Conservation (phyloP, 2,888 invertebrate species). For the Synergus itoensis region DNA sequence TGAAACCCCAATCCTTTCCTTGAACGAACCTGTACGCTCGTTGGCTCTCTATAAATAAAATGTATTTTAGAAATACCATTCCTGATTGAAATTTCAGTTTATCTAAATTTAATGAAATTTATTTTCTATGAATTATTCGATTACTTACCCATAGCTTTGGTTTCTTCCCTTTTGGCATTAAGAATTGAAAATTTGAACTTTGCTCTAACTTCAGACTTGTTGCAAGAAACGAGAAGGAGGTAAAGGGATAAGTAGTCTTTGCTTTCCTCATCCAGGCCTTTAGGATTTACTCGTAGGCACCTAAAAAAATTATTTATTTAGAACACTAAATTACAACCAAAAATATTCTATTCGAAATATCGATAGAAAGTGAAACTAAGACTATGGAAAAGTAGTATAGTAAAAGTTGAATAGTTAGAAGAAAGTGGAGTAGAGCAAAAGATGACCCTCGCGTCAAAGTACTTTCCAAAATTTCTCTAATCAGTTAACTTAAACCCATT, state of each 20-base stretch:
- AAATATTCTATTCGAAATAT: background rate
- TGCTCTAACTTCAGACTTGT: constrained; percentile 99
- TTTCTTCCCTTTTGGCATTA: constrained; percentile 99
- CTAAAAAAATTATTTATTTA: constrained; percentile 76
- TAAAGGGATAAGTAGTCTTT: constrained; percentile 99
- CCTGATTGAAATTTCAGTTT: background rate
- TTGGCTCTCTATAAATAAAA: constrained; percentile 83
- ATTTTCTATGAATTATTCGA: background rate
- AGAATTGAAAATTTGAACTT: constrained; percentile 99
- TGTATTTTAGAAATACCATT: background rate
- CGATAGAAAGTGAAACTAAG: constrained; percentile 19
- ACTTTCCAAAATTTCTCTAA: constrained; percentile 31
- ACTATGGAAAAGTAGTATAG: constrained; percentile 20
- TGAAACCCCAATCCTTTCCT: constrained; percentile 99
- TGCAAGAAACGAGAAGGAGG: constrained; percentile 99
- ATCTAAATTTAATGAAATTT: constrained; percentile 39
- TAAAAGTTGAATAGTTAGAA: constrained; percentile 21
- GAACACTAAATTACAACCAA: background rate
- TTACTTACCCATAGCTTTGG: constrained; percentile 97
- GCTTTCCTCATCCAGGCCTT: constrained; percentile 99
- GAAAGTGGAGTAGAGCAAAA: constrained; percentile 41
- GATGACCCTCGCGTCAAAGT: constrained; percentile 18
- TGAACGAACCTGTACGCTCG: constrained; percentile 99
- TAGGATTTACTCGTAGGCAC: constrained; percentile 99
- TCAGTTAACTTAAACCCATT: background rate